Evolutionary conservation across 2,797 vertebrate genomes (phyloP).

Genomic region (Knipowitschia caucasica): DNA sequence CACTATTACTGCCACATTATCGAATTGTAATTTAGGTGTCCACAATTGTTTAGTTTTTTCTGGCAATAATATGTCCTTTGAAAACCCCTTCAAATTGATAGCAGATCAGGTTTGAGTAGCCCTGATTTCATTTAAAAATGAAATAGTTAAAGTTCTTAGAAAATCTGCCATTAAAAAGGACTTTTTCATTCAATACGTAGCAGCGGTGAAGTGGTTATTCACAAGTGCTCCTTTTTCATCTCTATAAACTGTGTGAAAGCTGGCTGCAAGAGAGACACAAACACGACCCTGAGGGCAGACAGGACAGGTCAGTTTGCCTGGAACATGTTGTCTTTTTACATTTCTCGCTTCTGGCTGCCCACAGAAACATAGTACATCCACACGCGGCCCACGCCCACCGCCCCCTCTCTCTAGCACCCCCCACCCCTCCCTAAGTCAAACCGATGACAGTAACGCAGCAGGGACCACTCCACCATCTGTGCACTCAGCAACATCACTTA

Average conservation of each 20-base stretch:
- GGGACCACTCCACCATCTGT: conserved; percentile 76
- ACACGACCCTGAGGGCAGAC: conserved; percentile 48
- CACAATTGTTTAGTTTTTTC: too few species aligned
- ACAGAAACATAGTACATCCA: conserved; percentile 27
- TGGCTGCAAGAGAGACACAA: conserved; percentile 15
- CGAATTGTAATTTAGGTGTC: too few species aligned
- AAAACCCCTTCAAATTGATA: too few species aligned
- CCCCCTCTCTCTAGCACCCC: conserved; percentile 38
- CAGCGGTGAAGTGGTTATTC: not conserved
- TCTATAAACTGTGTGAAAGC: conserved; percentile 34
- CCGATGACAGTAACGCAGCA: conserved; percentile 72
- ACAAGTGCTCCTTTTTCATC: not conserved
- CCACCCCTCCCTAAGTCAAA: conserved; percentile 54
- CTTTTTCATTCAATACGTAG: not conserved
- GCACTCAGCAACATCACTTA: conserved; percentile 72
- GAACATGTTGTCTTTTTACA: conserved; percentile 58
- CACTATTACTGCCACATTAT: too few species aligned
- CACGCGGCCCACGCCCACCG: conserved; percentile 24
- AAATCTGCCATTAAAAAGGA: not conserved
- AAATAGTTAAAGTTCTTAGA: not conserved
- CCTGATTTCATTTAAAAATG: too few species aligned
- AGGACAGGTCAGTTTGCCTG: conserved; percentile 55
- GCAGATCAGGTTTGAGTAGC: not conserved
- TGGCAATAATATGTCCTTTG: too few species aligned
- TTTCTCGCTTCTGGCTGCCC: conserved; percentile 33